Percentiles rank a stretch among this genome's conserved stretches.
phyloP scores from a whole-genome alignment of 2,113 vertebrate species.

The Microcebus tavaratra region DNA sequence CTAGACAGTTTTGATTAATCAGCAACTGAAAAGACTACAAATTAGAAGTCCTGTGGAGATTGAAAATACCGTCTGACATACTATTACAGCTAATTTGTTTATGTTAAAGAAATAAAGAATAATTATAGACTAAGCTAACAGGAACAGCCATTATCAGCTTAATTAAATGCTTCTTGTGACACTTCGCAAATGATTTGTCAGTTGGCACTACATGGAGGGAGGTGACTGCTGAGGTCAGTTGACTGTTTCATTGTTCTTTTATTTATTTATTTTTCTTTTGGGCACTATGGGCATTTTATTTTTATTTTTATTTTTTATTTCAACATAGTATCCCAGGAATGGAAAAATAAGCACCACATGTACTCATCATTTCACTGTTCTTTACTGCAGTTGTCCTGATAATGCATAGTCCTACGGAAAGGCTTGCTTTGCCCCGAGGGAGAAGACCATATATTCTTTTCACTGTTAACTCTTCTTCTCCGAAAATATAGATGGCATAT shows the following conservation, averaged over 20 bases:
- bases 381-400: background rate
- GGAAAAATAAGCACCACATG: no score
- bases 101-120: conserved; percentile 47
- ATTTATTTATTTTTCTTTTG: no score
- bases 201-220: background rate
- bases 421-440: background rate
- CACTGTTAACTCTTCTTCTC: background rate
- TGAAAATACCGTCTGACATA: conserved; percentile 39
- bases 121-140: conserved; percentile 61
- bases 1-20: conserved; percentile 46
- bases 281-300: no score
- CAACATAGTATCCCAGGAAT: no score
- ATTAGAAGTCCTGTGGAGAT: conserved; percentile 37
- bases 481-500: background rate
- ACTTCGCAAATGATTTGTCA: conserved; percentile 69
- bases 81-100: conserved; percentile 69
- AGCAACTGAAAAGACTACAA: background rate
- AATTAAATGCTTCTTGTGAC: conserved; percentile 63
- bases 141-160: conserved; percentile 44
- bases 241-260: background rate
- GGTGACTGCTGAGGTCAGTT: conserved; percentile 2
- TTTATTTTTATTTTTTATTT: no score
- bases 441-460: background rate
- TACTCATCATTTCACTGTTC: background rate
- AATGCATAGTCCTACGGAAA: background rate